These are phyloP conservation scores for Bombus vancouverensis DNA, from an alignment of 1,140 invertebrate species.

Conservation along the genomic window DNA sequence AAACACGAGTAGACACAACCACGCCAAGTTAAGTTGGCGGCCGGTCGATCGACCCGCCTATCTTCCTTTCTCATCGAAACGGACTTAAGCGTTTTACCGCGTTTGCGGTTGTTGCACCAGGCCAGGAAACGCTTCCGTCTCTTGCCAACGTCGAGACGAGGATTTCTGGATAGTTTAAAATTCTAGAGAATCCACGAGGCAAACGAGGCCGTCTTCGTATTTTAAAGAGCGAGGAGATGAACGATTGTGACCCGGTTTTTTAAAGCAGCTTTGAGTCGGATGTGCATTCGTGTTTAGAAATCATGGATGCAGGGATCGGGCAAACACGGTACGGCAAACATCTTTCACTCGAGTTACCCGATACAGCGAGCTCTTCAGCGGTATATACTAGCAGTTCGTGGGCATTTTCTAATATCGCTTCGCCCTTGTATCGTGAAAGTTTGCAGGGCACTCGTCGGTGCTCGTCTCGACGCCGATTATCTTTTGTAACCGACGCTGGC, in stretches of 20 bases:
- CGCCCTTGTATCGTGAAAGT: not conserved
- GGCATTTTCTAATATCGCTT: slow-evolving; percentile 36
- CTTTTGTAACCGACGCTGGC: not conserved
- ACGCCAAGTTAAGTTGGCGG: slow-evolving; percentile 34
- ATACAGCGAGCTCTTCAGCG: not conserved
- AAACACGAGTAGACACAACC: slow-evolving; percentile 8
- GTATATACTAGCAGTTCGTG: not conserved
- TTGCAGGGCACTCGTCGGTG: slow-evolving; percentile 19
- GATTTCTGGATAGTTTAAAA: not conserved
- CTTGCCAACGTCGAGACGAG: not conserved
- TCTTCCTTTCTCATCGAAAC: slow-evolving; percentile 9
- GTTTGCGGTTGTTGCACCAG: not conserved
- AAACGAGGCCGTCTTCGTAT: not conserved
- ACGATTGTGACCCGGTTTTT: slow-evolving; percentile 1
- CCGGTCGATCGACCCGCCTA: slow-evolving; percentile 23
- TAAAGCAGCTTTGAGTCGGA: not conserved
- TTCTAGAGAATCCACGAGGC: not conserved
- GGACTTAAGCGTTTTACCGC: slow-evolving; percentile 24
- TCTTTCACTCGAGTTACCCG: slow-evolving; percentile 11
- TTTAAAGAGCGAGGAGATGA: not conserved
- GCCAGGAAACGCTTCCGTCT: not conserved
- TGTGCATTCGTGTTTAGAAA: not conserved
- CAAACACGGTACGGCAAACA: slow-evolving; percentile 7
- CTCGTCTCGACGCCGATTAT: slow-evolving; percentile 12
- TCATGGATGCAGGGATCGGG: not conserved